A percentile compares a stretch with the other conserved stretches of the same genome.
These are phyloP conservation scores for Ochotona curzoniae DNA, from an alignment of 2,113 vertebrate species.

Conservation along the genomic window DNA sequence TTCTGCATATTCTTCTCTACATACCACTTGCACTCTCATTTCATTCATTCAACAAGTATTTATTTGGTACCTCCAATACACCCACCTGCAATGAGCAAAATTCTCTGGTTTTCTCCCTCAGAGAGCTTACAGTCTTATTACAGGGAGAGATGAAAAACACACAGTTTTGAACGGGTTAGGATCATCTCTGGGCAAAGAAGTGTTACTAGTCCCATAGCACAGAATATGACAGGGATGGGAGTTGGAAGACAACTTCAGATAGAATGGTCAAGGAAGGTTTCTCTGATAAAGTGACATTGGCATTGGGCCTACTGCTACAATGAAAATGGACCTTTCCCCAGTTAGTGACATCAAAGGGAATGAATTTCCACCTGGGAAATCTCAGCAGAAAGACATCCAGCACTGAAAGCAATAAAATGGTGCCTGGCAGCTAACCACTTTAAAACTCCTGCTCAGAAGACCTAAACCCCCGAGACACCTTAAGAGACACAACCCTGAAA, in stretches of 20 bases:
- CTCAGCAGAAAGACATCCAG: not conserved
- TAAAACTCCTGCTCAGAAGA: slow-evolving; percentile 11
- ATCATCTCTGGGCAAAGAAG: not conserved
- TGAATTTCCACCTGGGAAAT: not conserved
- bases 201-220: no score
- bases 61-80: not conserved
- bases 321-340: not conserved
- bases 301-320: not conserved
- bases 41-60: slow-evolving; percentile 32
- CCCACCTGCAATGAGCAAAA: not conserved
- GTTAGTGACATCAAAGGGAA: not conserved
- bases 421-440: not conserved
- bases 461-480: not conserved
- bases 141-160: not conserved
- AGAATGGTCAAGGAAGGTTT: not conserved
- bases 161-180: not conserved
- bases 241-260: not conserved
- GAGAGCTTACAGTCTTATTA: not conserved
- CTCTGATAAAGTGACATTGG: not conserved
- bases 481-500: not conserved
- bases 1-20: not conserved
- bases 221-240: not conserved
- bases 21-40: not conserved
- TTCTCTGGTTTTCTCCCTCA: not conserved
- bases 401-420: not conserved